Evolutionary conservation across 2,113 vertebrate species (phyloP), one percentile per base, ranked within the genome.

Genomic region (Donacobius atricapilla): DNA sequence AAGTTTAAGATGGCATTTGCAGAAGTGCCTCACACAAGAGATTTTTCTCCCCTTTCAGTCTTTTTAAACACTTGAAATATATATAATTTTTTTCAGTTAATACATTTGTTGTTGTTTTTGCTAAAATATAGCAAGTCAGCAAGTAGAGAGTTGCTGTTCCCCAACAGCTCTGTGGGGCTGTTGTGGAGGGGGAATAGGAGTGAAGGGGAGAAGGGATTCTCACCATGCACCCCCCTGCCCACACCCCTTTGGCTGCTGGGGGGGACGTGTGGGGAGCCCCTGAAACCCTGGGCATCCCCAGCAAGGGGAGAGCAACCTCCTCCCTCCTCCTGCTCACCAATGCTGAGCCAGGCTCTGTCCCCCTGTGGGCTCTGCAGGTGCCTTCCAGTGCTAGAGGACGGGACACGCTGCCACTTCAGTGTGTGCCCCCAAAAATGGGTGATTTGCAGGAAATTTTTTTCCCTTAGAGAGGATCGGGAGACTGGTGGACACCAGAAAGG

Each of bases 61-160:
- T 88, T 93, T 79, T 58, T 88, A 75, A 91, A 77, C 44, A 13
- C 94, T 61, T 88, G 96, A 96, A 90, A 96, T 83, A 83, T 25
- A 40, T 85, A 4, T 68, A 28, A 7, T 82, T 73, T 73, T 93
- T 83, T 81, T 96, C 95, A 96, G 93, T 94, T 95, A 96, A 96
- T 95, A 95, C 89, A 70, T 50, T 60, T 61, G 66, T 94, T 63
- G 69, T 92, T 57, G 54, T 94, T 98, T 98, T 98, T 98, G 98
- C 98, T 97, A 98, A 97, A 97, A 97, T 73, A 96, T 94, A 98
- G 98, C 98, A 98, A 98, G 97, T 97, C 95, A 93, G 96, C 95
- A 97, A 97, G 94, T 96, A 83, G 93, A 96, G 83, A 85, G 60
- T 5, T 91, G 84, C 78, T 94, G 93, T 80, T 53, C 83, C 93